These are phyloP conservation scores for Branchinecta lynchi DNA, from an alignment of 1,140 invertebrate genomes.

Conservation along the genomic window DNA sequence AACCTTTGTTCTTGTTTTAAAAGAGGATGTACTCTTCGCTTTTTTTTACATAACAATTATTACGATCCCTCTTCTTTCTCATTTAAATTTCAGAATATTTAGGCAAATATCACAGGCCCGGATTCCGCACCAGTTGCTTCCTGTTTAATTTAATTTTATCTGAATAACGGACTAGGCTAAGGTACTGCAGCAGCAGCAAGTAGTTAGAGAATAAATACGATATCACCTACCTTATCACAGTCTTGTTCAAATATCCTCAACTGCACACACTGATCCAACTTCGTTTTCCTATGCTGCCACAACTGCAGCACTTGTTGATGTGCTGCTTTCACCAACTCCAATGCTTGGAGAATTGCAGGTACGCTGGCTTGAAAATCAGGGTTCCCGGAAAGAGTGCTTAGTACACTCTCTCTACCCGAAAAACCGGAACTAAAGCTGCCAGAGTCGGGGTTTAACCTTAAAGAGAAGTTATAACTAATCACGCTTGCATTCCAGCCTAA, in stretches of 20 bases:
- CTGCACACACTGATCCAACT: slow-evolving; percentile 89
- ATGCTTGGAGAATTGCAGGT: slow-evolving; percentile 50
- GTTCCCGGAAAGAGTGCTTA: slow-evolving; percentile 41
- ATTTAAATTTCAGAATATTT: no score
- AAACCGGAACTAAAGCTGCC: slow-evolving; percentile 39
- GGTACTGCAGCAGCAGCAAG: no score
- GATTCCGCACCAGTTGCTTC: no score
- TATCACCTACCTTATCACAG: slow-evolving; percentile 64
- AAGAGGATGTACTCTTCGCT: no score
- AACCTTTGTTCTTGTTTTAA: no score
- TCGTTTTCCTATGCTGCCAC: slow-evolving; percentile 83
- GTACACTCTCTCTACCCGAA: slow-evolving; percentile 40
- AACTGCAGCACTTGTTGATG: slow-evolving; percentile 78
- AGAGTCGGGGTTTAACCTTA: slow-evolving; percentile 31
- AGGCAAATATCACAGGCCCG: no score
- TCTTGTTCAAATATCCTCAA: slow-evolving; percentile 89
- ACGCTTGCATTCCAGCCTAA: no score
- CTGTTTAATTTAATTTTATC: no score
- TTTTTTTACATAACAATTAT: no score
- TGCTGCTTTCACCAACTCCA: slow-evolving; percentile 66
- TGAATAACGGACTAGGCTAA: no score
- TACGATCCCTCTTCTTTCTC: no score
- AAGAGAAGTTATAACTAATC: slow-evolving; percentile 18
- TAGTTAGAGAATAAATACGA: no score
- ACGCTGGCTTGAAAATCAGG: slow-evolving; percentile 49